Evolutionary conservation across 1,140 invertebrate species (phyloP), one percentile per base, ranked within the genome.

Genomic region (Chrysoperla carnea): DNA sequence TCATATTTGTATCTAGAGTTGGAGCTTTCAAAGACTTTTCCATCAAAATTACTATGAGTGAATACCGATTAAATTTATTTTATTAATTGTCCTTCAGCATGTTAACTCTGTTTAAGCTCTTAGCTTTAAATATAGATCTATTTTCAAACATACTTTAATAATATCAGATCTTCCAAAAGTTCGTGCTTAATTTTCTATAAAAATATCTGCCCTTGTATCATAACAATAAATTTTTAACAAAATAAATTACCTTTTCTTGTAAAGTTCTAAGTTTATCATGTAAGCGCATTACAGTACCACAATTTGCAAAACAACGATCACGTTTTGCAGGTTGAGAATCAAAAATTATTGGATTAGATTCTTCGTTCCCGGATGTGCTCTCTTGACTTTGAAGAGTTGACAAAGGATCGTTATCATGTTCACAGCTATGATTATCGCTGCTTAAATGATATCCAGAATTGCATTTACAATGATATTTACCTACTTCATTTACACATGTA

Each of bases 391-490:
- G 51, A 36, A 7, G 52, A 52, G 41, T 54, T 56, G 35, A 55
- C 45, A 28, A 39, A 47, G 36, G 37, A 29, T 42, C 41, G 31
- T 36, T 17, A 12, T 43, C 52, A 6, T 51, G 55, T 42, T 67
- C 57, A 52, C 79, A 83, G 2, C 69, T 73, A 47, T 64, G 66
- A 47, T 75, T 70, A 55, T 82, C 76, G 2, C 49, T 47, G 11
- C 63, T 57, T 4, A 81, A 58, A 8, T 45, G 47, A 47, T 64
- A 68, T 5, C 71, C 71, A 15, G 58, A 49, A 1, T 52, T 46
- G 51, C 75, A 78, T 39, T 58, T 59, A 53, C 75, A 78, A 45
- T 64, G 59, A 54, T 65, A 70, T 13, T 65, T 60, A 3, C 75
- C 76, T 2, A 61, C 54, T 38, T 67, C 67, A 54, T 78, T 79